Conservation (phyloP, 2,888 invertebrate species). For the Cantharis rustica region DNA sequence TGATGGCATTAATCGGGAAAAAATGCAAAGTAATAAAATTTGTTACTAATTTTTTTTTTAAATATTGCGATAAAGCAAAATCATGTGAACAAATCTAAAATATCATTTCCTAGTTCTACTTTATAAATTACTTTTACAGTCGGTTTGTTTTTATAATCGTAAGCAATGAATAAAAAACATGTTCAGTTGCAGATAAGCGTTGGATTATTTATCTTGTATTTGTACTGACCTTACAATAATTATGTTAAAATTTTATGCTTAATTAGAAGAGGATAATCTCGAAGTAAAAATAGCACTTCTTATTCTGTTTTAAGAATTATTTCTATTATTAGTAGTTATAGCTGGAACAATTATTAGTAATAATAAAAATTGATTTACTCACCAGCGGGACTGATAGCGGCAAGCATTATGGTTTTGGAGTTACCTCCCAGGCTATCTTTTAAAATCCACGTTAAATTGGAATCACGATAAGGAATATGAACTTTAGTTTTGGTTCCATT, state of each 20-base stretch:
- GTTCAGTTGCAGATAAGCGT: not conserved
- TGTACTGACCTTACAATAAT: not conserved
- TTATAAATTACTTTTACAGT: not conserved
- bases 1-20: not conserved
- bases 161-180: not conserved
- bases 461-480: conserved; percentile 88
- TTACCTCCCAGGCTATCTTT: conserved; percentile 90
- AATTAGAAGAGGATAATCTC: not conserved
- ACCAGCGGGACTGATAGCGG: conserved; percentile 67
- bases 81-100: not conserved
- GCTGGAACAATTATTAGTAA: not conserved
- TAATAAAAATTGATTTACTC: conserved; percentile 14
- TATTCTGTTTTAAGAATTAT: not conserved
- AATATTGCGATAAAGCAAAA: not conserved
- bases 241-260: not conserved
- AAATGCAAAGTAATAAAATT: not conserved
- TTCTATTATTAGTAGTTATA: not conserved
- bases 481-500: conserved; percentile 53
- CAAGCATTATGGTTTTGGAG: conserved; percentile 91
- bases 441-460: conserved; percentile 85
- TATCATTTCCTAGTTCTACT: not conserved
- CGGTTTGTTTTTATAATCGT: not conserved
- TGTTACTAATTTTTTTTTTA: no score
- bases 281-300: not conserved
- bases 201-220: not conserved